These are phyloP conservation scores for Drosophila meridiana DNA, from an alignment of 2,888 invertebrate genomes.

Conservation along the genomic window DNA sequence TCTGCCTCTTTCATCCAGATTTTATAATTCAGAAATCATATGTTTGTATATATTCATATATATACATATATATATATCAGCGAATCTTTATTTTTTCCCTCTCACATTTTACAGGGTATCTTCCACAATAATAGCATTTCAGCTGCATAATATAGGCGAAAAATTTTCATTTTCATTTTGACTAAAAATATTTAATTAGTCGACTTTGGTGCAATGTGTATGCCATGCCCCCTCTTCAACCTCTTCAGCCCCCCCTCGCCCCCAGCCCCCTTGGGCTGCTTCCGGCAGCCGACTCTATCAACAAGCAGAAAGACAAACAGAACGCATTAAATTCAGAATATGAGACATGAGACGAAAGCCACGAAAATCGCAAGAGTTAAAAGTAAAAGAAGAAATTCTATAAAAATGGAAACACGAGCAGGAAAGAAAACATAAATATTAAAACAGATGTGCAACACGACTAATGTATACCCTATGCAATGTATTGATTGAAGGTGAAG, in stretches of 20 bases:
- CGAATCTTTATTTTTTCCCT: not conserved
- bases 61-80: not conserved
- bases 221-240: not conserved
- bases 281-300: conserved; percentile 22
- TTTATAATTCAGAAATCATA: not conserved
- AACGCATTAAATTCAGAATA: conserved; percentile 49
- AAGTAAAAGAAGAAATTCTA: conserved; percentile 17
- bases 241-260: not conserved
- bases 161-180: conserved; percentile 64
- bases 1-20: not conserved
- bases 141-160: conserved; percentile 33
- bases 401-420: conserved; percentile 19
- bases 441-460: not conserved
- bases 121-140: conserved; percentile 50
- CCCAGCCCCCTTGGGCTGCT: not conserved
- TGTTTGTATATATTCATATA: not conserved
- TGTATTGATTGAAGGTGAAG: too few relatives aligned
- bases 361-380: conserved; percentile 37
- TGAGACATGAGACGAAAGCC: conserved; percentile 39
- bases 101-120: not conserved
- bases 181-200: conserved; percentile 74
- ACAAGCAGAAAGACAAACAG: conserved; percentile 64
- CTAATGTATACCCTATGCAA: not conserved
- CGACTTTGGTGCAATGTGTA: conserved; percentile 34
- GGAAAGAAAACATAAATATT: not conserved